Evolutionary conservation across 1,140 invertebrate species (phyloP).

Genomic region (Drosophila pallidifrons): DNA sequence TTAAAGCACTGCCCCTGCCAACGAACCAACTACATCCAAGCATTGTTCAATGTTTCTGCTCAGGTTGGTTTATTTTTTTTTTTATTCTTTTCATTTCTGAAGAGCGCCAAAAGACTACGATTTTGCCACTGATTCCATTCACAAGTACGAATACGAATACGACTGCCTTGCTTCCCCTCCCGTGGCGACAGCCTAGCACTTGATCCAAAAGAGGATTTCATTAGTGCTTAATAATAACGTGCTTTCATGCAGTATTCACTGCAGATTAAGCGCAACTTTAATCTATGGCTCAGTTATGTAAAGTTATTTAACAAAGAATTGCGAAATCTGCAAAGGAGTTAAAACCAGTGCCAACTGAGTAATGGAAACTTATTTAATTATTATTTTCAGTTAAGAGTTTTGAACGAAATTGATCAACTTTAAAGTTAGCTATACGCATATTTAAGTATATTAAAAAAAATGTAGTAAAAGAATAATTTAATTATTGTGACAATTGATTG

Average conservation of each 20-base stretch:
- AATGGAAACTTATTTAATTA: too few relatives aligned
- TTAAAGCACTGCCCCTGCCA: conserved; percentile 32
- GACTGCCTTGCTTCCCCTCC: background rate
- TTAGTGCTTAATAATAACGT: conserved; percentile 24
- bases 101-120: conserved; percentile 44
- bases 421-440: too few relatives aligned
- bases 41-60: conserved; percentile 48
- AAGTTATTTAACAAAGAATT: background rate
- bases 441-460: too few relatives aligned
- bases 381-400: too few relatives aligned
- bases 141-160: background rate
- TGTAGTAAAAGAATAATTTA: too few relatives aligned
- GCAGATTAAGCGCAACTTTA: conserved; percentile 8
- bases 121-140: conserved; percentile 32
- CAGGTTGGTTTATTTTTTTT: background rate
- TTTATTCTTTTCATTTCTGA: background rate
- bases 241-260: background rate
- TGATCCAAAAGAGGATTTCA: conserved; percentile 33
- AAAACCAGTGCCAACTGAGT: background rate
- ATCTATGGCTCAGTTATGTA: background rate
- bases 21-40: background rate
- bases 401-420: too few relatives aligned
- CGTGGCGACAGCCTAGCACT: background rate
- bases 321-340: too few relatives aligned
- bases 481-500: too few relatives aligned